Evolutionary conservation across 2,797 vertebrate genomes (phyloP), one percentile per base, ranked within the genome.

Genomic region (Rhynchonycteris naso): DNA sequence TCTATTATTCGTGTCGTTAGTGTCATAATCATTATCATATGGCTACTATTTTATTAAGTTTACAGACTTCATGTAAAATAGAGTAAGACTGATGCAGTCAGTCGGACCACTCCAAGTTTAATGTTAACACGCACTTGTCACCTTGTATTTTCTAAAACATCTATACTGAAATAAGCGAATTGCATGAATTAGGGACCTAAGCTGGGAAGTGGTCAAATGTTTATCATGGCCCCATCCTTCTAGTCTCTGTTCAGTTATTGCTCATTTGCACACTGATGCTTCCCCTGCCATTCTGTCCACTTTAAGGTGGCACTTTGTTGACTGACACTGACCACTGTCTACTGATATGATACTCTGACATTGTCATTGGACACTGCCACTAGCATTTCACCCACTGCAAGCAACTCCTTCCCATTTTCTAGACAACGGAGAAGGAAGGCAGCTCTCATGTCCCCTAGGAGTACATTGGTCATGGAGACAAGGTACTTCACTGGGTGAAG

Each of bases 201-300:
- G 16, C 22, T 59, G 35, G 28, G 7, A 65, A 79, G 9, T 19
- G 8, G 30, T 61, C 18, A 12, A 58, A 30, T 5, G 28, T 35
- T 65, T 54, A 28, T 10, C 28, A 11, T 26, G 24, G 2, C 11
- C n/a, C 30, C n/a, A 5, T 52, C 12, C 30, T 75, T 63, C 68
- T 2, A 54, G 4, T n/a, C 9, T 75, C 43, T 66, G 24, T 22
- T 69, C 58, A 47, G 18, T 43, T 81, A 47, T 74, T 19, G 38
- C 43, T 33, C 13, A 2, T 0, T 74, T 19, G 38, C 43, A 38
- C 13, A 2, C 0, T n/a, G 9, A 43, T 7, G 2, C n/a, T 56
- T 47, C 38, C 18, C 43, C 43, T 81, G n/a, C 19, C 33, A 10
- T 7, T 54, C 50, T 59, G 18, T n/a, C 69, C 21, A 26, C 68